Base-by-base conservation (phyloP, 2,797 vertebrate genomes). In the Otolemur crassicaudatus region DNA sequence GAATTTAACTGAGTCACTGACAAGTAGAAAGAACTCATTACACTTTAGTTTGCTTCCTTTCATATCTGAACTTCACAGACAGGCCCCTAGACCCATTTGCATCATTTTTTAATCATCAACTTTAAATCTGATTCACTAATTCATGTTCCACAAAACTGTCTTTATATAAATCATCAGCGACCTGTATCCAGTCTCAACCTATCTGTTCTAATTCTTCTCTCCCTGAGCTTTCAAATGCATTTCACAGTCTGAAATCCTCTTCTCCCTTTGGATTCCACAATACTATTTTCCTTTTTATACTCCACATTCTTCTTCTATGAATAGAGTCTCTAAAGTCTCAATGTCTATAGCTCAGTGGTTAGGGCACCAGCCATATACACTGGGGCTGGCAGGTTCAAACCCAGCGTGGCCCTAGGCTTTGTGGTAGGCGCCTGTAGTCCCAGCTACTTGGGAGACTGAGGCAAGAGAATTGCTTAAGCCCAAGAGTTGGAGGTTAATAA, bases 131-230 rank as follows among this genome's bases (percentile, higher is more conserved):
- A 25, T 95, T 91, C 16, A 53, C 27, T 10, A 43, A 72, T 67
- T 23, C 19, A 6, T 46, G 31, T 5, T 86, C 46, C 63, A 58
- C 22, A 82, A 82, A 93, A 31, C 53, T 82, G 23, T 93, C 49
- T 82, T 91, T 61, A 65, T 53, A 75, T 85, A 93, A 91, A 9
- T 93, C 63, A 77, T 29, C 25, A 67, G 69, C 82, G 81, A 63
- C 67, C 82, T 73, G 31, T 29, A n/a, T 40, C 14, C 85, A 37
- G 17, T 83, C 87, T 46, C 75, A 84, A 3, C 11, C 63, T 43
- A 81, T 83, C 91, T 94, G 85, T 63, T 87, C 63, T 12, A 87
- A 79, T 69, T 83, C 49, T 87, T 83, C 13, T 73, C 22, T 93
- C 34, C 27, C 58, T 65, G 70, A 53, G 29, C 7, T 93, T 95